Evolutionary conservation across 2,888 invertebrate genomes (phyloP).

Genomic region (Amiota communis): DNA sequence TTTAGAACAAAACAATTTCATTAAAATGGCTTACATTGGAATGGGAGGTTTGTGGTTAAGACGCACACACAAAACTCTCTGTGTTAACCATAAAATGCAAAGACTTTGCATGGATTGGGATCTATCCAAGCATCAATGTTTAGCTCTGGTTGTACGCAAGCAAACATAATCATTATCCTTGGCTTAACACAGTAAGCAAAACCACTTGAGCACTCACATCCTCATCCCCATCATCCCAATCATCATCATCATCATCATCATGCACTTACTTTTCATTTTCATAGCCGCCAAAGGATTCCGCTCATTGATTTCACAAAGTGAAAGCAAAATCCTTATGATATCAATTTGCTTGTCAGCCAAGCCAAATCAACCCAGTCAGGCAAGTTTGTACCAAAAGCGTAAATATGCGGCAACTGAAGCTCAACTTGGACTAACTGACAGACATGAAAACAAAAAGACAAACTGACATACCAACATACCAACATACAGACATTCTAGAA

Average conservation of each 20-base stretch:
- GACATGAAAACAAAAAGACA: constrained; percentile 34
- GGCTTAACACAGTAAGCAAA: constrained; percentile 55
- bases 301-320: constrained; percentile 63
- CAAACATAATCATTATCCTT: constrained; percentile 66
- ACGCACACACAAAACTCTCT: background rate
- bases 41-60: background rate
- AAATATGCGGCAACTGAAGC: constrained; percentile 49
- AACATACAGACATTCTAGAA: background rate
- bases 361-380: background rate
- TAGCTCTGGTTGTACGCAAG: constrained; percentile 19
- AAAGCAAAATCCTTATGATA: constrained; percentile 68
- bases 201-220: constrained; percentile 11
- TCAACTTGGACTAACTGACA: too few species aligned
- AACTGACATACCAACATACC: background rate
- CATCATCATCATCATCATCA: constrained; percentile 33
- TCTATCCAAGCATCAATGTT: constrained; percentile 8
- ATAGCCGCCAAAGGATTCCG: constrained; percentile 57
- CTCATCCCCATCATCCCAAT: constrained; percentile 1
- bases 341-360: constrained; percentile 66
- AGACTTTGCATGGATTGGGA: background rate
- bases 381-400: constrained; percentile 50
- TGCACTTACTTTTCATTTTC: constrained; percentile 26
- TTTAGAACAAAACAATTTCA: background rate
- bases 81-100: too few species aligned
- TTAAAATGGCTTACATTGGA: background rate